Evolutionary conservation across 2,888 invertebrate genomes (phyloP).

Genomic region (Cheilosia scutellata): DNA sequence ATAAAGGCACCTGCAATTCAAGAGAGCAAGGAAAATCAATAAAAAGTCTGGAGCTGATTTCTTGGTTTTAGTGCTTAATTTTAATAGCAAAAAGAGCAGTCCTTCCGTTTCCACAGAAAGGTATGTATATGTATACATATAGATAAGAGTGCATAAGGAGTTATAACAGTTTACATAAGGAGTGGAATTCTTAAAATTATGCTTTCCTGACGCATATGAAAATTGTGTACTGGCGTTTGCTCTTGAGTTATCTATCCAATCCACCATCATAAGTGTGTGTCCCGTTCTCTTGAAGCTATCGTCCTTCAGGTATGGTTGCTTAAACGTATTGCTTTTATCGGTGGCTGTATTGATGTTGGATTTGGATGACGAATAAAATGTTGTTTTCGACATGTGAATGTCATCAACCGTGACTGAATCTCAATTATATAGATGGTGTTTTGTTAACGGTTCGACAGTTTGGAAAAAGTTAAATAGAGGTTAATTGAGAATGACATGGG

Average conservation of each 20-base stretch:
- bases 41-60: constrained; percentile 47
- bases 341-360: constrained; percentile 20
- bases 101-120: constrained; percentile 19
- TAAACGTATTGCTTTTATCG: constrained; percentile 2
- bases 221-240: not conserved
- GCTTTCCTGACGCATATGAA: constrained; percentile 14
- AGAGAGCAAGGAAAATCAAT: constrained; percentile 68
- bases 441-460: constrained; percentile 14
- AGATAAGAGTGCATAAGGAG: constrained; percentile 22
- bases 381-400: not conserved
- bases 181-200: constrained; percentile 7
- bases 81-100: constrained; percentile 21
- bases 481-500: constrained; percentile 18
- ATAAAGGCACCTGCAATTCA: constrained; percentile 13
- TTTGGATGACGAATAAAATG: constrained; percentile 11
- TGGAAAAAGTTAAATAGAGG: constrained; percentile 11
- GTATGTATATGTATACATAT: constrained; percentile 48
- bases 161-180: constrained; percentile 9
- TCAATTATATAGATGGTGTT: not conserved
- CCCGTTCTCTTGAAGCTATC: not conserved
- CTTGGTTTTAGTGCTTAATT: constrained; percentile 47
- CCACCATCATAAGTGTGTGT: not conserved
- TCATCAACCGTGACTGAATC: constrained; percentile 9
- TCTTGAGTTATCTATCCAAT: constrained; percentile 9
- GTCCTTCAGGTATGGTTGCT: constrained; percentile 1